phyloP scores from a whole-genome alignment of 1,140 invertebrate species.

The Trichonephila clavata region DNA sequence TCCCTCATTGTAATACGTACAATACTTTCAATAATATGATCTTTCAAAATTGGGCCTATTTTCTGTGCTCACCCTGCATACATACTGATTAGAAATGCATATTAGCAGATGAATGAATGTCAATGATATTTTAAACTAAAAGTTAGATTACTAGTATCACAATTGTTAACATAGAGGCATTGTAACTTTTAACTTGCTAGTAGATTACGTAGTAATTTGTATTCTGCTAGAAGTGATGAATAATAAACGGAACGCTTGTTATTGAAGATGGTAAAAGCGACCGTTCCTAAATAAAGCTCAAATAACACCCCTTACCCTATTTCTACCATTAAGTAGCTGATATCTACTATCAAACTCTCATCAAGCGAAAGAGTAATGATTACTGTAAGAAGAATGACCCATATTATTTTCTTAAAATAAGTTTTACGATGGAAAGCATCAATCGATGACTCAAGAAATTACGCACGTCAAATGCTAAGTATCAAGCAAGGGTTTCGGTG shows the following conservation, averaged over 20 bases:
- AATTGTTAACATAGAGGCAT: too few species aligned
- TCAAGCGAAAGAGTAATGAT: conserved; percentile 15
- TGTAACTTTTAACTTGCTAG: background rate
- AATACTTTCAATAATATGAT: too few species aligned
- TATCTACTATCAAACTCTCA: conserved; percentile 20
- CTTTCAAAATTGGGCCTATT: too few species aligned
- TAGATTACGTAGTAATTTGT: background rate
- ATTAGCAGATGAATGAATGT: too few species aligned
- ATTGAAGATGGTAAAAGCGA: background rate
- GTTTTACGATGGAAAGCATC: background rate
- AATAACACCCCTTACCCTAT: conserved; percentile 11
- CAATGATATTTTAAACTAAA: too few species aligned
- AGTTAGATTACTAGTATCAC: too few species aligned
- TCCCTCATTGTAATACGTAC: too few species aligned
- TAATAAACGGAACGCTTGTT: background rate
- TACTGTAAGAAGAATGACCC: background rate
- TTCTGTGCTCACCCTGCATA: too few species aligned
- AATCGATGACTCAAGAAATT: background rate
- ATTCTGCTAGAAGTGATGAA: background rate
- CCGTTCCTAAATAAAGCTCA: background rate
- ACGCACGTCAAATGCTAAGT: background rate
- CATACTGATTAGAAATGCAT: too few species aligned
- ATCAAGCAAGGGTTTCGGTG: background rate
- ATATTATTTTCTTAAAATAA: conserved; percentile 29
- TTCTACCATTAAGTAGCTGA: conserved; percentile 11